phyloP scores from a whole-genome alignment of 1,140 invertebrate species.

The Triops cancriformis region DNA sequence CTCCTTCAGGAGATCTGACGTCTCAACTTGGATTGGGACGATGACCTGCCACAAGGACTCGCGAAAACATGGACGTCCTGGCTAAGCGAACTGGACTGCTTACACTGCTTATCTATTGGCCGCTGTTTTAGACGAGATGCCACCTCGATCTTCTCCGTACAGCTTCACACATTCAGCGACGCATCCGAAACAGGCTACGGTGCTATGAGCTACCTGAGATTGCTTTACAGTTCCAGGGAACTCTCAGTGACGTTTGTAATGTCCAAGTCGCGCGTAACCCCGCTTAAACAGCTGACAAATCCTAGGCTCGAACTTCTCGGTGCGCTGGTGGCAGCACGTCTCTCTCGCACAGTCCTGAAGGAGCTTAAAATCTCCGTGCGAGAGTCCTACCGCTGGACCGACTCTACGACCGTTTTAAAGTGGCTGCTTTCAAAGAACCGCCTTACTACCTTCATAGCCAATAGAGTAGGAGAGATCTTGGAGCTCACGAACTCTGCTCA shows the following conservation, averaged over 20 bases:
- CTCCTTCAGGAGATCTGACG: too few relatives aligned
- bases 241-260: neutral
- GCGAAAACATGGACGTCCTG: too few relatives aligned
- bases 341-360: neutral
- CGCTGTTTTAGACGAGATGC: neutral
- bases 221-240: constrained; percentile 32
- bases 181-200: constrained; percentile 11
- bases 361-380: neutral
- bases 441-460: neutral
- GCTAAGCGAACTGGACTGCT: neutral
- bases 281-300: neutral
- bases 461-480: too few relatives aligned
- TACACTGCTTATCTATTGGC: neutral
- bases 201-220: constrained; percentile 33
- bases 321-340: too few relatives aligned
- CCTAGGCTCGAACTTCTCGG: too few relatives aligned
- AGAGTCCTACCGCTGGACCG: constrained; percentile 30
- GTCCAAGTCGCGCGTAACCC: too few relatives aligned
- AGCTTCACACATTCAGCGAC: too few relatives aligned
- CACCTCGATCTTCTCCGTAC: neutral
- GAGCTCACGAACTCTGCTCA: neutral
- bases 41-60: too few relatives aligned
- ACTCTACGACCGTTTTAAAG: constrained; percentile 35
- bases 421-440: constrained; percentile 34
- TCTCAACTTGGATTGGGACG: too few relatives aligned